These are phyloP conservation scores for Heteropelma amictum DNA, from an alignment of 2,888 invertebrate genomes.

Conservation along the genomic window DNA sequence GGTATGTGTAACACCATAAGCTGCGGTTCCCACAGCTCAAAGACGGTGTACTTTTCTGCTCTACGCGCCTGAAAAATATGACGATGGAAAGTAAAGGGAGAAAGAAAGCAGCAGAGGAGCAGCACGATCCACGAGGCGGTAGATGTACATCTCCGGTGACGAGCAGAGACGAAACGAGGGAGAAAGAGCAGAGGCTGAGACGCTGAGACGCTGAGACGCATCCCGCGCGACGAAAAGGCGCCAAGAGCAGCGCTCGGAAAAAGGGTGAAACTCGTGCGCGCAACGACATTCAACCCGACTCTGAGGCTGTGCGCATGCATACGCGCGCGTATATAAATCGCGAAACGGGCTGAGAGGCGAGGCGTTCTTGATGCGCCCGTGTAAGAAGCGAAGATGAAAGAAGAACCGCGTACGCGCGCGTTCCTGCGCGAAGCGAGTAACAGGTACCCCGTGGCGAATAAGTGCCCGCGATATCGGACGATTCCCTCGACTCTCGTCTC, in stretches of 20 bases:
- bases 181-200: conserved; percentile 18
- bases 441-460: conserved; percentile 46
- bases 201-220: no score
- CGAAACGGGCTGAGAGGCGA: no score
- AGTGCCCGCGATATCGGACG: conserved; percentile 34
- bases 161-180: neutral
- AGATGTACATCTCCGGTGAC: conserved; percentile 47
- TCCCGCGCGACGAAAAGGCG: no score
- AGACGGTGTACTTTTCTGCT: no score
- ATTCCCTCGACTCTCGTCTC: conserved; percentile 24
- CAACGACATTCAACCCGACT: conserved; percentile 9
- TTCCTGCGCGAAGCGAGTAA: conserved; percentile 33
- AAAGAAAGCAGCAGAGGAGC: conserved; percentile 2
- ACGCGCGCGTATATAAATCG: neutral
- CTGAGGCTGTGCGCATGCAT: neutral
- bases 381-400: conserved; percentile 49
- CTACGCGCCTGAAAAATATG: neutral
- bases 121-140: conserved; percentile 40
- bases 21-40: conserved; percentile 50
- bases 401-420: conserved; percentile 42
- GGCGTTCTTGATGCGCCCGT: no score
- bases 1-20: conserved; percentile 41
- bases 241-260: conserved; percentile 38
- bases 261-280: conserved; percentile 18
- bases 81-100: neutral